phyloP scores from a whole-genome alignment of 1,140 invertebrate genomes.

The Drosophila malerkotliana region DNA sequence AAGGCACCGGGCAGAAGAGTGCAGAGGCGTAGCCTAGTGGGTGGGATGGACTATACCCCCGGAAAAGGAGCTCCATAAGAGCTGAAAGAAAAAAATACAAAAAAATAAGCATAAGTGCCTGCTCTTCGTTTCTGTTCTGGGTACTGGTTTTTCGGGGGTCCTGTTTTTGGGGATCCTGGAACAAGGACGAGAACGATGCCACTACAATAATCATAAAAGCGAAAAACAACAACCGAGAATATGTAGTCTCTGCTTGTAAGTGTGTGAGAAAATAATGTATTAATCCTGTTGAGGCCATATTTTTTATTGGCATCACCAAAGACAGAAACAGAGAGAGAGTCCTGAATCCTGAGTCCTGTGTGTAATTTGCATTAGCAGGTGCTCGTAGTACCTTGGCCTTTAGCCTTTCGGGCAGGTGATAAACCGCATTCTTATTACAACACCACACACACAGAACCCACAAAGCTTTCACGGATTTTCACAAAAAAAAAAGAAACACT shows the following conservation, averaged over 20 bases:
- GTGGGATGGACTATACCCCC: neutral
- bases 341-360: slow-evolving; percentile 8
- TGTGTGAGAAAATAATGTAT: slow-evolving; percentile 74
- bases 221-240: slow-evolving; percentile 65
- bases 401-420: slow-evolving; percentile 45
- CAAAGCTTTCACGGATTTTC: neutral
- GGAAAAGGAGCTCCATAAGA: slow-evolving; percentile 58
- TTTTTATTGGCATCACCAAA: slow-evolving; percentile 70
- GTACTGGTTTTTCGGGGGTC: neutral
- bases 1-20: slow-evolving; percentile 43
- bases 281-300: slow-evolving; percentile 83
- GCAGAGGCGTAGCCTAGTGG: neutral
- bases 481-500: too few relatives aligned
- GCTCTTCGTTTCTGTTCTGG: slow-evolving; percentile 4
- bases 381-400: slow-evolving; percentile 2
- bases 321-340: neutral
- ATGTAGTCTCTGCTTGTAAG: neutral
- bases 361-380: slow-evolving; percentile 54
- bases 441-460: slow-evolving; percentile 22
- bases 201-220: slow-evolving; percentile 82
- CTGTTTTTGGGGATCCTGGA: slow-evolving; percentile 15
- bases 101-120: slow-evolving; percentile 75
- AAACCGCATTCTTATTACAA: slow-evolving; percentile 48
- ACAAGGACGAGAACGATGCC: slow-evolving; percentile 48
- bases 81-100: slow-evolving; percentile 54